These are phyloP conservation scores for Perizoma affinitatum DNA, from an alignment of 2,888 invertebrate species.

Conservation along the genomic window DNA sequence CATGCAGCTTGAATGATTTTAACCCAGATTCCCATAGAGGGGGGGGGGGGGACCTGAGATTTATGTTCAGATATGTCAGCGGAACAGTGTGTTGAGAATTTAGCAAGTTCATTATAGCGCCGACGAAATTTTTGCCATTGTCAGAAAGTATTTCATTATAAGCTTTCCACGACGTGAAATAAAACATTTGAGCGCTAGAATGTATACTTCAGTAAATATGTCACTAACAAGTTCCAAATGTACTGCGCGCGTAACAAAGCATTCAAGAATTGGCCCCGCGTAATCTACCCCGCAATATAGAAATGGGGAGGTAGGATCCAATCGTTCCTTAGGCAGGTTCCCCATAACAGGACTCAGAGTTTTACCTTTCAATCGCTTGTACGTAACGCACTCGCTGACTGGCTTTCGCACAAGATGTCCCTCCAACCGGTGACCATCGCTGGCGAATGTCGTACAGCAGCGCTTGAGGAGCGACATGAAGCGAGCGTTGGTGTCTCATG, in stretches of 20 bases:
- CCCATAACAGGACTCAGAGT: background rate
- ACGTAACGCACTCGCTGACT: conserved; percentile 18
- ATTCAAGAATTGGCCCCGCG: conserved; percentile 6
- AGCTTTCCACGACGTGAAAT: conserved; percentile 38
- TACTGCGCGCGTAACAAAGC: conserved; percentile 8
- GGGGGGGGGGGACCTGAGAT: too few species aligned
- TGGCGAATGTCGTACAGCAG: conserved; percentile 18
- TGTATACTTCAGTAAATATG: conserved; percentile 34
- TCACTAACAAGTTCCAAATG: conserved; percentile 38
- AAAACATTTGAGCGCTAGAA: conserved; percentile 36
- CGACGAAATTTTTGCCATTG: conserved; percentile 37
- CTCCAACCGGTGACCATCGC: conserved; percentile 23
- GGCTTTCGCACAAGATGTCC: conserved; percentile 24
- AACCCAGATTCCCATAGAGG: too few species aligned
- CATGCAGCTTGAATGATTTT: too few species aligned
- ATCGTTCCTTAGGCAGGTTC: background rate
- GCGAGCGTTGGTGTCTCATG: conserved; percentile 18
- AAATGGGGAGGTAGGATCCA: conserved; percentile 2
- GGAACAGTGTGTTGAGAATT: too few species aligned
- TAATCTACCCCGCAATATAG: conserved; percentile 9
- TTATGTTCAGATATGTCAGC: too few species aligned
- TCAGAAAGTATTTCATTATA: conserved; percentile 32
- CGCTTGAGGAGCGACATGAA: conserved; percentile 27
- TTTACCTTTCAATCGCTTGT: conserved; percentile 2
- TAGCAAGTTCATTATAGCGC: too few species aligned